Base-by-base conservation (phyloP, 1,140 invertebrate genomes). In the Listronotus oregonensis region DNA sequence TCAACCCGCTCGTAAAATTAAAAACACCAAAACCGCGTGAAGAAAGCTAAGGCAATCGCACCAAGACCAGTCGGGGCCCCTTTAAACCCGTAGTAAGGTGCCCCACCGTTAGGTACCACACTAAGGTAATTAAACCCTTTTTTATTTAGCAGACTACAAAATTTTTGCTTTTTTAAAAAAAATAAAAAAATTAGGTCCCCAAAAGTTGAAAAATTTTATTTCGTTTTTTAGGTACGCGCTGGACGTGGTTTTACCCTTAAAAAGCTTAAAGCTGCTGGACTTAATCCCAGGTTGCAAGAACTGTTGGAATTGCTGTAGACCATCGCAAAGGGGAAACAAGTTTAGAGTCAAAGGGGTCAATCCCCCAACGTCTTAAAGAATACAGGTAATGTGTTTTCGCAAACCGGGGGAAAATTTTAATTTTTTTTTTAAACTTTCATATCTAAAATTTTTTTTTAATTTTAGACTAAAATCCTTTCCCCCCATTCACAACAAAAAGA, bases 251-350 rank as follows among this genome's bases (percentile, higher is more conserved):
- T 99, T 80, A 95, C 96, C 59, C 79, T 99, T 1, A 90, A 95
- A 71, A 98, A 99, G 84, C 82, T 99, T 42, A 97, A 95, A 85
- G 91, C 90, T 69, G 90, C 93, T 74, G 92, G 91, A 54, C 79
- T 98, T 31, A 90, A 89, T 78, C 87, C 89, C 71, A 85, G 84
- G 64, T 93, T 93, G 97, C 97, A 11, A 86, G 86, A 70, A 94
- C 93, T 15, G 90, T 99, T 82, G 98, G 98, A 37, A 95, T 99
- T 80, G 82, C 96, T 71, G 95, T 99, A 44, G 98, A 99, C 80
- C 89, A 90, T 66, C 87, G 97, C 68, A 87, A 98, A 62, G 88
- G 91, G 54, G n/a, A n/a, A 99, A 99, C 80, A 95, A 94, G 77
- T 98, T 95, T 98, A 21, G 97, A 99, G 80, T 93, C 93, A 12